These are phyloP conservation scores for Botia kubotai DNA, from an alignment of 2,797 vertebrate species.

Conservation along the genomic window DNA sequence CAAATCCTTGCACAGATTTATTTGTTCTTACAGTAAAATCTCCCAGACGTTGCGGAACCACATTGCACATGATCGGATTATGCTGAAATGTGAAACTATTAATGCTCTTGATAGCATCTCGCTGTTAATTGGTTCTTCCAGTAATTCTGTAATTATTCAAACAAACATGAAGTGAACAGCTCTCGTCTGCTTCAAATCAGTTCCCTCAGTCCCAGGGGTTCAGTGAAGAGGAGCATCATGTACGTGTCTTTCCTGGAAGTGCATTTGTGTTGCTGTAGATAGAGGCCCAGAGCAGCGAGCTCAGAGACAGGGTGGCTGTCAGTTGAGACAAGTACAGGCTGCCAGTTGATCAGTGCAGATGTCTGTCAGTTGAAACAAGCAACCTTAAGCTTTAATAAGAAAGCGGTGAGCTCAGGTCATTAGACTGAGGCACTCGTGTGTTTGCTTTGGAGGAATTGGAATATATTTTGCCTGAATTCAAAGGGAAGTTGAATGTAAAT, in stretches of 20 bases:
- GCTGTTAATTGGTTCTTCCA: background rate
- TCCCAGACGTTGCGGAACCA: background rate
- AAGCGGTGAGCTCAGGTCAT: background rate
- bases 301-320: constrained; percentile 11
- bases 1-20: background rate
- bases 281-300: background rate
- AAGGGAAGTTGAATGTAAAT: background rate
- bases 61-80: background rate
- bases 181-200: background rate
- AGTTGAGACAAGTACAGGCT: background rate
- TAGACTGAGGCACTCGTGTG: background rate
- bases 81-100: background rate
- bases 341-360: background rate
- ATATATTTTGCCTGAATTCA: constrained; percentile 3
- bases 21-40: background rate
- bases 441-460: background rate
- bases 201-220: constrained; percentile 13
- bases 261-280: constrained; percentile 15
- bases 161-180: background rate
- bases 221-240: constrained; percentile 1
- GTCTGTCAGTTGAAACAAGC: constrained; percentile 13
- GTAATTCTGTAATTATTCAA: background rate
- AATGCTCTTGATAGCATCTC: constrained; percentile 9
- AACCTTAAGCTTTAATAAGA: constrained; percentile 27
- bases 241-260: constrained; percentile 28